These are phyloP conservation scores for Falco naumanni DNA, from an alignment of 2,797 vertebrate species.

Conservation along the genomic window DNA sequence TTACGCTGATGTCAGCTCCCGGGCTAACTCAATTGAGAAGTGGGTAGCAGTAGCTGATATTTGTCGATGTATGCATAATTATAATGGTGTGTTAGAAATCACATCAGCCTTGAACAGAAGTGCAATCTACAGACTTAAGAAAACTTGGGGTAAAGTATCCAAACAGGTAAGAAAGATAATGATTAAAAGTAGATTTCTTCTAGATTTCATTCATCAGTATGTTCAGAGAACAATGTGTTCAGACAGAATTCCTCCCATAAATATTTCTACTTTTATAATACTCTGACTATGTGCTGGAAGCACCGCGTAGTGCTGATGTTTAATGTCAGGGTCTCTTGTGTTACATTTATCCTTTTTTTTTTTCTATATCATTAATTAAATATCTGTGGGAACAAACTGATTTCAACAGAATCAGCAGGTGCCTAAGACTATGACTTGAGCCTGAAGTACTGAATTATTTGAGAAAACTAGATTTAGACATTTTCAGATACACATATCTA, in stretches of 20 bases:
- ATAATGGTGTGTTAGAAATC: constrained; percentile 94
- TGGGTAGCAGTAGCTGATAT: constrained; percentile 96
- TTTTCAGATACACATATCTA: background rate
- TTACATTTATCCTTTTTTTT: background rate
- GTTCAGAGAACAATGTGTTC: background rate
- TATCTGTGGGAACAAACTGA: background rate
- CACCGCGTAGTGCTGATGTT: background rate
- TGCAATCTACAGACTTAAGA: constrained; percentile 95
- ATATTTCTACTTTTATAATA: background rate
- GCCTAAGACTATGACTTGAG: background rate
- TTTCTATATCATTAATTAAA: background rate
- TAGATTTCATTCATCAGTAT: rapidly evolving
- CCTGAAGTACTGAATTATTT: background rate
- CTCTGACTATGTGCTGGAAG: background rate
- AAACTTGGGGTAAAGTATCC: constrained; percentile 94
- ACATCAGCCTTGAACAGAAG: constrained; percentile 95
- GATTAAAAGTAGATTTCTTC: background rate
- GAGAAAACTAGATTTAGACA: background rate
- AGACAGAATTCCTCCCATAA: background rate
- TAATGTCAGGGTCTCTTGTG: background rate
- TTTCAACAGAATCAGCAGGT: background rate
- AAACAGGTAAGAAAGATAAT: constrained; percentile 82
- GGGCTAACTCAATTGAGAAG: constrained; percentile 91
- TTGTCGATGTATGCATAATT: constrained; percentile 93
- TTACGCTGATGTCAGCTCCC: constrained; percentile 88